These are phyloP conservation scores for Mus musculus DNA, from an alignment of 2,113 vertebrate species.

Conservation along the genomic window GRCm39 chr16:40983501-40984000, in stretches of 20 bases:
- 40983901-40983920: neutral
- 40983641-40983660: slow-evolving; percentile 16
- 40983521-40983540: neutral
- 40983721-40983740: slow-evolving; percentile 21
- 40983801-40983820: neutral
- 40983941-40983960: neutral
- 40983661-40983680: slow-evolving; percentile 2
- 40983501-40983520: neutral
- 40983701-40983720: neutral
- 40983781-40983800: neutral
- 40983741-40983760: neutral
- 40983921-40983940: neutral
- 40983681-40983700: neutral
- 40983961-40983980: slow-evolving; percentile 40
- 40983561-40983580: neutral
- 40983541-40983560: neutral
- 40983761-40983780: slow-evolving; percentile 16
- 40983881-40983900: neutral
- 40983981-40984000: neutral
- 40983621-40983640: neutral
- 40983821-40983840: neutral
- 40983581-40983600: neutral
- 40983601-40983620: neutral
- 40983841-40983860: neutral
- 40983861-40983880: neutral